A percentile compares a stretch with the other conserved stretches of the same genome.
Conservation (phyloP, 2,888 invertebrate genomes). For the Allophyes oxyacanthae region DNA sequence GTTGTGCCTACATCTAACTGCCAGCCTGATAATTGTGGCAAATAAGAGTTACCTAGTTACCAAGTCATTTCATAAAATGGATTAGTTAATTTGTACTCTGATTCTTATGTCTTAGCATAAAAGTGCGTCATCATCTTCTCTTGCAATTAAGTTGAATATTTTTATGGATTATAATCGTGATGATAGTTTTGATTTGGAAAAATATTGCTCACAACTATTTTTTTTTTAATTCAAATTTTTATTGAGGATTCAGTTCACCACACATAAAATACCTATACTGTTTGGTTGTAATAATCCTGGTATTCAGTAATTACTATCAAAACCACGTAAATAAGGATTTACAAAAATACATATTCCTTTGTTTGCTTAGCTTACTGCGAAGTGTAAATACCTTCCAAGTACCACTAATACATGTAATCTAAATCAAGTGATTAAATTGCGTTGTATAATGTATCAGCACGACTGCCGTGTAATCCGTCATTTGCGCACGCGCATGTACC, state of each 20-base stretch:
- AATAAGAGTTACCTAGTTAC: not conserved
- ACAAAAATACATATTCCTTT: conserved; percentile 15
- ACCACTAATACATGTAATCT: conserved; percentile 26
- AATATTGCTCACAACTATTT: too few relatives aligned
- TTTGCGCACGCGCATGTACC: conserved; percentile 68
- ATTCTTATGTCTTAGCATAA: too few relatives aligned
- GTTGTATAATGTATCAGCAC: conserved; percentile 57
- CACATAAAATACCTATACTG: too few relatives aligned
- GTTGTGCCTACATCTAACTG: conserved; percentile 18
- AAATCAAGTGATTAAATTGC: conserved; percentile 44
- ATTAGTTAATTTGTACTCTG: not conserved
- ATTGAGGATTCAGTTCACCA: too few relatives aligned
- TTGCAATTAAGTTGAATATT: too few relatives aligned
- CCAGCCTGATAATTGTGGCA: conserved; percentile 22
- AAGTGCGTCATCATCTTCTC: too few relatives aligned
- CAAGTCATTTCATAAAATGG: conserved; percentile 4
- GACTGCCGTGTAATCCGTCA: conserved; percentile 39
- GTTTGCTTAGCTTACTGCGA: conserved; percentile 10
- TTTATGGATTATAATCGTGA: too few relatives aligned
- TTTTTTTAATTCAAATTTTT: too few relatives aligned
- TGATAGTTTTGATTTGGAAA: too few relatives aligned
- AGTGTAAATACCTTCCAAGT: conserved; percentile 42
- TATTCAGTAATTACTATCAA: too few relatives aligned
- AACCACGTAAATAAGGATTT: too few relatives aligned
- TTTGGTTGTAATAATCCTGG: too few relatives aligned